Conservation (phyloP, 2,113 vertebrate genomes). For the Nematolebias whitei region DNA sequence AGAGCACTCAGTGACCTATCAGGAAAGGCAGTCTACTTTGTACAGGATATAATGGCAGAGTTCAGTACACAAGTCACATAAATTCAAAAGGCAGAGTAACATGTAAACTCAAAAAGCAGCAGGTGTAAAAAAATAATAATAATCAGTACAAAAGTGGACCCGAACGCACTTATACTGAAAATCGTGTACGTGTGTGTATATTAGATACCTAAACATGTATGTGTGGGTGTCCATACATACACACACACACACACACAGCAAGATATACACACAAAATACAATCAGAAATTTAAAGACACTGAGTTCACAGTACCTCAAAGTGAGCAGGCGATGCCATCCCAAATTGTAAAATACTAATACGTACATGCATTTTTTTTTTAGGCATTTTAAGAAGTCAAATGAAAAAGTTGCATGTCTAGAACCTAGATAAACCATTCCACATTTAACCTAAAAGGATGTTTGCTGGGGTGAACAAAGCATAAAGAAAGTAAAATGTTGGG, state of each 20-base stretch:
- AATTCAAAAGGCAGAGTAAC: slow-evolving; percentile 19
- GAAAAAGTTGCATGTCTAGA: slow-evolving; percentile 9
- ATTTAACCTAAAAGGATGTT: slow-evolving; percentile 13
- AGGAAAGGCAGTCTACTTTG: slow-evolving; percentile 32
- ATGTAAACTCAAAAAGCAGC: slow-evolving; percentile 48
- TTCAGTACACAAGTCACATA: slow-evolving; percentile 36
- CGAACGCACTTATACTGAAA: slow-evolving; percentile 29
- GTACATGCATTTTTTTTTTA: slow-evolving; percentile 14
- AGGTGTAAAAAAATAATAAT: slow-evolving; percentile 24
- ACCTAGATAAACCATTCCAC: slow-evolving; percentile 25
- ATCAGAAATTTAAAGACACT: slow-evolving; percentile 54
- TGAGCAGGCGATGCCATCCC: slow-evolving; percentile 20
- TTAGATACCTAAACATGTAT: background rate
- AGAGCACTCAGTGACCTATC: slow-evolving; percentile 18
- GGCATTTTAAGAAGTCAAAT: slow-evolving; percentile 4
- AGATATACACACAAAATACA: slow-evolving; percentile 18
- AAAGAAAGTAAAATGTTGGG: slow-evolving; percentile 6
- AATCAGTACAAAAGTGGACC: slow-evolving; percentile 31
- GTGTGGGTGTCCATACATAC: background rate
- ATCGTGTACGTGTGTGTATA: no score
- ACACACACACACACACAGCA: no score
- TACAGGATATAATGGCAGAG: slow-evolving; percentile 38
- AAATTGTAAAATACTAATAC: slow-evolving; percentile 10
- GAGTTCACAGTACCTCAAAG: slow-evolving; percentile 64
- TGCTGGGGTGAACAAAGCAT: background rate